Base-by-base conservation (phyloP, 53 echinoderm and acorn worm species). In the Astropecten irregularis region DNA sequence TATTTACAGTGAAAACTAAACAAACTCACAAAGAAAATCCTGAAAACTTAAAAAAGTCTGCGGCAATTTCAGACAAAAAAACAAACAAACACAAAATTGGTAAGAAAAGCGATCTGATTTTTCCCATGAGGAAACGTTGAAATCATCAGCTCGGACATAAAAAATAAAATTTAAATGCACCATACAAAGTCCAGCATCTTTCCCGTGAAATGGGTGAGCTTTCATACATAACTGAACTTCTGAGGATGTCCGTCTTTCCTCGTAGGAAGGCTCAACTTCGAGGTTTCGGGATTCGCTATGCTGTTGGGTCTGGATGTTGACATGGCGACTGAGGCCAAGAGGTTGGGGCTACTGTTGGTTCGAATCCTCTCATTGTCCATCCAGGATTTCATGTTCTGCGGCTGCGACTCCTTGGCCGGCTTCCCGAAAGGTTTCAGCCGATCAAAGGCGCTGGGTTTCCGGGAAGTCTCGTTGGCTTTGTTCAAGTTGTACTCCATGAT, bases 381-480 rank as follows among this genome's bases (percentile, higher is more conserved):
- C 93, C 93, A 93, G 0, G 93, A 73, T 29, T 81, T 83, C 73
- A 93, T 84, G 82, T 84, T 87, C 54, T 85, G 81, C 3, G 90
- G 86, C 56, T 87, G 55, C 3, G 90, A 73, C 10, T 85, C 81
- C 38, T 61, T 73, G 27, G 72, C 73, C 46, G 89, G 89, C 36
- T 85, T 89, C 2, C 92, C 92, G 32, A 92, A 92, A 15, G 93
- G 93, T 31, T 88, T 88, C 16, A 93, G 55, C 68, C 90, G 44
- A 15, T 93, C 93, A 49, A 93, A 71, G 14, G 93, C 93, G 55
- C 93, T 93, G 48, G 47, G 32, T 50, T 93, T 93, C 18, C 59
- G 69, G 11, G 70, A 29, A 42, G 42, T 42, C 7, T 72, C 71
- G 11, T 68, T 68, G 0, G 79, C 65, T 3, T 11, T 36, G 18